Percentiles rank a stretch among this genome's conserved stretches.
Evolutionary conservation across 2,113 vertebrate genomes (phyloP).

Genomic region (Pantherophis guttatus): DNA sequence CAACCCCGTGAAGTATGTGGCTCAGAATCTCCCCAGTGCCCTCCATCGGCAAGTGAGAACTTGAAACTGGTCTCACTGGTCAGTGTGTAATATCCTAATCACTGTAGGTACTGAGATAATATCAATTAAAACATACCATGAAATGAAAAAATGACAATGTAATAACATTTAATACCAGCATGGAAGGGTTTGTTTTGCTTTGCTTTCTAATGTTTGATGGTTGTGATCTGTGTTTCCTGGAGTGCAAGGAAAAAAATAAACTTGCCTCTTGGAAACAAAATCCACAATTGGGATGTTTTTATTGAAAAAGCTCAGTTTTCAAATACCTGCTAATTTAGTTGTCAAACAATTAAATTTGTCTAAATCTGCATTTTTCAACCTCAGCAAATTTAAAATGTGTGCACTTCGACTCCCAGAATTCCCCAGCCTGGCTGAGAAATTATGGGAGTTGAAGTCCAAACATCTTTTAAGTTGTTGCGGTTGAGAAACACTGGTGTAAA

Average conservation of each 20-base stretch:
- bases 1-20: neutral
- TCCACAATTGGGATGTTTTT: neutral
- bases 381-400: neutral
- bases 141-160: neutral
- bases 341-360: neutral
- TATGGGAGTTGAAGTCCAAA: neutral
- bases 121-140: neutral
- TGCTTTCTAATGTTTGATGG: neutral
- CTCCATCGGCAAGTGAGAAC: neutral
- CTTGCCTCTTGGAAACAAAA: neutral
- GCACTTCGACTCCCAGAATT: neutral
- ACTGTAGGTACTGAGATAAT: neutral
- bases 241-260: neutral
- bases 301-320: neutral
- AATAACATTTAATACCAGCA: neutral
- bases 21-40: neutral
- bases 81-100: neutral
- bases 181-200: neutral
- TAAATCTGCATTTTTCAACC: neutral
- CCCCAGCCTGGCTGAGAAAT: neutral
- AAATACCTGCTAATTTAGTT: neutral
- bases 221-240: neutral
- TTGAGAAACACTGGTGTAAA: neutral
- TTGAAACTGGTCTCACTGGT: neutral
- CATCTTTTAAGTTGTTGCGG: neutral